A percentile compares a stretch with the other conserved stretches of the same genome.
Conservation (phyloP, 2,888 invertebrate genomes). For the Sympetrum striolatum region DNA sequence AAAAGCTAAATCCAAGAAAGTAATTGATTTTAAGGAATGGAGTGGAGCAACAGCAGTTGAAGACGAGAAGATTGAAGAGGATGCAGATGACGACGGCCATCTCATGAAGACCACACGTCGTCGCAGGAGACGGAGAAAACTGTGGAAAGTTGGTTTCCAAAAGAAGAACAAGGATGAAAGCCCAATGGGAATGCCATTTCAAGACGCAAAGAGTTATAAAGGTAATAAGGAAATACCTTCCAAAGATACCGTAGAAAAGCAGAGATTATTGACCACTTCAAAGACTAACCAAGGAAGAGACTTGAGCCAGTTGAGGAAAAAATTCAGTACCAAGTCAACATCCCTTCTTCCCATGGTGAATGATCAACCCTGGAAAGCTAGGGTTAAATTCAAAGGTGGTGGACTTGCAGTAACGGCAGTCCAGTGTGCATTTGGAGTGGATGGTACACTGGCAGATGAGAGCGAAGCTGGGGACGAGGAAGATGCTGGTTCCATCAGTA, state of each 20-base stretch:
- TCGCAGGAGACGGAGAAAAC: neutral
- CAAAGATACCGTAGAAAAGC: neutral
- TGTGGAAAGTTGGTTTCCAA: neutral
- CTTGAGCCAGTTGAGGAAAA: neutral
- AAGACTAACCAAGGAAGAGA: neutral
- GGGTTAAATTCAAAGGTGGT: slow-evolving; percentile 1
- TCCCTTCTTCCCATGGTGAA: neutral
- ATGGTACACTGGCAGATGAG: slow-evolving; percentile 6
- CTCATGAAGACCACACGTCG: neutral
- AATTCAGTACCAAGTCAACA: neutral
- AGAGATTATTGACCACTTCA: neutral
- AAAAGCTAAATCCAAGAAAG: neutral
- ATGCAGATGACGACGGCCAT: neutral
- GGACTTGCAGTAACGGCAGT: slow-evolving; percentile 6
- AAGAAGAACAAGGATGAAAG: slow-evolving; percentile 13
- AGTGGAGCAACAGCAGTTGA: neutral
- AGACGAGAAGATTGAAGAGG: neutral
- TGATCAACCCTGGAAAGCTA: neutral
- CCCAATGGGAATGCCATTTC: neutral
- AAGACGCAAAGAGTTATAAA: neutral
- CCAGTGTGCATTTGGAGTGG: neutral
- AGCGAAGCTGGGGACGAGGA: slow-evolving; percentile 9
- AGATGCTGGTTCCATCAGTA: neutral
- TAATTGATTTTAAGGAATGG: neutral
- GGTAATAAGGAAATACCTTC: neutral